Evolutionary conservation across 2,888 invertebrate species (phyloP).

Genomic region (Seira sanloemensis): DNA sequence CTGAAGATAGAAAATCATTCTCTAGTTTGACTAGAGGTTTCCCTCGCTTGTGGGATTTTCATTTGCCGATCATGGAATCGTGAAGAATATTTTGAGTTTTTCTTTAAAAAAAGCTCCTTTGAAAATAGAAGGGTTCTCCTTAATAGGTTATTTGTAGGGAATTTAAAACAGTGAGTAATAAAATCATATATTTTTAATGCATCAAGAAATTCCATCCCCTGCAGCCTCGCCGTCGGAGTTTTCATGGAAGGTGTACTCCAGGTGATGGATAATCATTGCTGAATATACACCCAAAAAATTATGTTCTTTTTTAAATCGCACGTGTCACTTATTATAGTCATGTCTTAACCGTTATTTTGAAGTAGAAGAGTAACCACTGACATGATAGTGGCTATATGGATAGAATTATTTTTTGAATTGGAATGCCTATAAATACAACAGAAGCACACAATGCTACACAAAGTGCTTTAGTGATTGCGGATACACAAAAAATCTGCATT

Average conservation of each 20-base stretch:
- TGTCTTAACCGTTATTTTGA: background rate
- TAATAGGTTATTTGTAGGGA: background rate
- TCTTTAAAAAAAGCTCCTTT: too few relatives aligned
- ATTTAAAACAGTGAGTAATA: too few relatives aligned
- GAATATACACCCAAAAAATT: background rate
- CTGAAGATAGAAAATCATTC: too few relatives aligned
- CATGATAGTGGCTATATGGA: too few relatives aligned
- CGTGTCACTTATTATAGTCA: background rate
- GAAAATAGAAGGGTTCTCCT: background rate
- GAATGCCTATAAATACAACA: too few relatives aligned
- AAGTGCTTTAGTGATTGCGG: background rate
- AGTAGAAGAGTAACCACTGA: too few relatives aligned
- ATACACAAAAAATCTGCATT: background rate
- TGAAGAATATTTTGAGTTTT: too few relatives aligned
- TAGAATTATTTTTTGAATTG: too few relatives aligned
- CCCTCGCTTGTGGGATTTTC: background rate
- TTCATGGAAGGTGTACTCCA: constrained; percentile 55
- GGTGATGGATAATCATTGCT: constrained; percentile 31
- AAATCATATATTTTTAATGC: background rate
- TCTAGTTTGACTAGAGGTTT: background rate
- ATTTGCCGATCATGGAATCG: too few relatives aligned
- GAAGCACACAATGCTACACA: too few relatives aligned
- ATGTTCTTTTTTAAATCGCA: background rate
- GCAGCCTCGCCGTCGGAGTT: background rate
- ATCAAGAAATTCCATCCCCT: background rate